Conservation (phyloP, 2,797 vertebrate genomes). For the Phrynocephalus vlangalii region DNA sequence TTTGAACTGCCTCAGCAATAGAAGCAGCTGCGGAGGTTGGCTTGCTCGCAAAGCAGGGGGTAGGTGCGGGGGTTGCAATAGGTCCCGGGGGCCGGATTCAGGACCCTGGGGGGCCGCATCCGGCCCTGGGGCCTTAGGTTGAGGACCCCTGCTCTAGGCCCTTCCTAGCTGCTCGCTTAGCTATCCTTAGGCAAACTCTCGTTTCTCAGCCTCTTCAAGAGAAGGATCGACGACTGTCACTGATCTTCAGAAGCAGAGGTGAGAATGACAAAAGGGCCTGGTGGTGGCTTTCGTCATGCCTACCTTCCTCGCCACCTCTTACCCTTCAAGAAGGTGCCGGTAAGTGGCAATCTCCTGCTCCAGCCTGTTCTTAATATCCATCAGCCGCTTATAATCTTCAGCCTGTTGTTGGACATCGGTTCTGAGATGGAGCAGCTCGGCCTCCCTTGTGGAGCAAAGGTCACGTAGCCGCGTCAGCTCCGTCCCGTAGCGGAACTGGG, state of each 20-base stretch:
- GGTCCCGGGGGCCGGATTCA: too few species aligned
- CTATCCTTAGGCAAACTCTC: neutral
- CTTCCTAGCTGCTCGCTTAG: neutral
- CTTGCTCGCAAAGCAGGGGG: too few species aligned
- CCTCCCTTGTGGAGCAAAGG: conserved; percentile 76
- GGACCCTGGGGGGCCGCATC: too few species aligned
- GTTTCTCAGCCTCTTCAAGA: neutral
- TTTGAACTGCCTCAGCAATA: too few species aligned
- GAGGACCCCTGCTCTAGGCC: too few species aligned
- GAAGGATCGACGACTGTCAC: neutral
- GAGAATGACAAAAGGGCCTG: too few species aligned
- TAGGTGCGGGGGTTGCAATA: too few species aligned
- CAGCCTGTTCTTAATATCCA: conserved; percentile 85
- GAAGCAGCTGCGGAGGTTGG: too few species aligned
- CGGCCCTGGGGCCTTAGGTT: too few species aligned
- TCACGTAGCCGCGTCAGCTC: conserved; percentile 81
- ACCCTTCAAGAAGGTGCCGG: neutral
- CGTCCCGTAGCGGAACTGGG: conserved; percentile 82
- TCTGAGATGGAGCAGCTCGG: conserved; percentile 78
- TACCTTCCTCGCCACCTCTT: neutral
- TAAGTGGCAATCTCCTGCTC: conserved; percentile 86
- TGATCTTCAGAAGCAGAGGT: neutral
- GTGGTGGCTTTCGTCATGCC: neutral
- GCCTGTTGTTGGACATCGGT: conserved; percentile 78
- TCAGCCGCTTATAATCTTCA: conserved; percentile 82